phyloP scores from a whole-genome alignment of 2,797 vertebrate species.

The Ceryle rudis region DNA sequence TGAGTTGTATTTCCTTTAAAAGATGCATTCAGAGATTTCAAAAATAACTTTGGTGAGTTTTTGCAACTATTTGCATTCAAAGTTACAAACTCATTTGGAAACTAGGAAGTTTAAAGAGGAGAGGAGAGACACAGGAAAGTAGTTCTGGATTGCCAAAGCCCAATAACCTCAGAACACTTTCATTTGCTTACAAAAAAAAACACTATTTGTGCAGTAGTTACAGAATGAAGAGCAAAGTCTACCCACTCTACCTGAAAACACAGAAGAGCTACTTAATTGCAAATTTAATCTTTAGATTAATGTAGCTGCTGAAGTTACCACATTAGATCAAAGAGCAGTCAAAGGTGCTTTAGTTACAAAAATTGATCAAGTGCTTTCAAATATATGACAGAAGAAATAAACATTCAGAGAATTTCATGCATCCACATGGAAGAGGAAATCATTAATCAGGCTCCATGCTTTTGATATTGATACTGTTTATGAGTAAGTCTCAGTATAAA shows the following conservation, averaged over 20 bases:
- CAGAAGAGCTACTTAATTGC: not conserved
- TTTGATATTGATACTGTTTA: slow-evolving; percentile 11
- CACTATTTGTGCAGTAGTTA: not conserved
- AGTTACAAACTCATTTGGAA: not conserved
- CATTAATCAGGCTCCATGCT: not conserved
- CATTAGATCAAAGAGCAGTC: slow-evolving; percentile 52
- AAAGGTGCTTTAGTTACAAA: slow-evolving; percentile 56
- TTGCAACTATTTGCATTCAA: not conserved
- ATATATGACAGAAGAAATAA: slow-evolving; percentile 40
- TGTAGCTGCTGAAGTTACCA: slow-evolving; percentile 32
- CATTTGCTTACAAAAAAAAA: not conserved
- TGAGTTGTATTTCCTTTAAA: not conserved
- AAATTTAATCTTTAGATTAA: slow-evolving; percentile 39
- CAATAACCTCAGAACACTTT: not conserved
- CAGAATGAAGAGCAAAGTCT: not conserved
- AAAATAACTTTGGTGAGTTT: not conserved
- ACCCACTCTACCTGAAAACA: not conserved
- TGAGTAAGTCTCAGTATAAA: not conserved
- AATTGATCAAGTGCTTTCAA: slow-evolving; percentile 42
- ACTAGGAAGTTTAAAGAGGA: not conserved
- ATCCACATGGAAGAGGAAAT: slow-evolving; percentile 29
- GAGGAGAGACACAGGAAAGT: not conserved
- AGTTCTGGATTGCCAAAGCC: not conserved
- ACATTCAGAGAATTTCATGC: not conserved
- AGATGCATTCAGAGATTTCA: not conserved